Conservation (phyloP, 2,888 invertebrate genomes). For the Scelioninae gen. 2 region DNA sequence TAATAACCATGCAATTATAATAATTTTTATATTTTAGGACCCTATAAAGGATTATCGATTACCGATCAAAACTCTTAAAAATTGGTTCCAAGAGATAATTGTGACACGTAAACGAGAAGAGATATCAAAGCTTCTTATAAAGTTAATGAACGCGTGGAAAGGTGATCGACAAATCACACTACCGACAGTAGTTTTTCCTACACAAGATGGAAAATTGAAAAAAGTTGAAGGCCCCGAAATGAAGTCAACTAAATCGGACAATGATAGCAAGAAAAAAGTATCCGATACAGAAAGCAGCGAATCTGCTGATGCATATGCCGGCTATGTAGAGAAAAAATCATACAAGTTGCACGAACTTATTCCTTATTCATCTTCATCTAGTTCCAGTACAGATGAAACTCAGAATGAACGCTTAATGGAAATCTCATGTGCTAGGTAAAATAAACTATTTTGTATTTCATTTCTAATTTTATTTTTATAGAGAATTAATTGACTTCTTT, state of each 20-base stretch:
- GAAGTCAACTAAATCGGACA: conserved; percentile 56
- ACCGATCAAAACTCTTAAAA: conserved; percentile 87
- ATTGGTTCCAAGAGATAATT: conserved; percentile 91
- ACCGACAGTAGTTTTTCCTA: conserved; percentile 86
- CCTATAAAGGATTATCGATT: conserved; percentile 88
- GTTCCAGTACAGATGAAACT: conserved; percentile 57
- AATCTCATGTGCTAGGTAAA: conserved; percentile 33
- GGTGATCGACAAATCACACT: conserved; percentile 80
- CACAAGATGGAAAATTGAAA: conserved; percentile 80
- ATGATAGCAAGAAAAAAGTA: conserved; percentile 37
- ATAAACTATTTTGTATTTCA: neutral
- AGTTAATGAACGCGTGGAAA: conserved; percentile 83
- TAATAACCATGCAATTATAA: too few species aligned
- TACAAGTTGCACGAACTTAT: conserved; percentile 48
- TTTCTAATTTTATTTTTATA: neutral
- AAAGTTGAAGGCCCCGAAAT: conserved; percentile 64
- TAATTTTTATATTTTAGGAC: too few species aligned
- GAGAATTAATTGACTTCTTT: too few species aligned
- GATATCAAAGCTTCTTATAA: conserved; percentile 86
- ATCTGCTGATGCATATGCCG: conserved; percentile 17
- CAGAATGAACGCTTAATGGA: conserved; percentile 39
- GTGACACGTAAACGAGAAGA: conserved; percentile 92
- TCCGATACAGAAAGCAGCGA: conserved; percentile 23
- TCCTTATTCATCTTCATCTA: conserved; percentile 61
- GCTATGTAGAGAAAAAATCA: too few species aligned